Evolutionary conservation across 1,140 invertebrate species (phyloP).

Genomic region (Aphis craccivora): DNA sequence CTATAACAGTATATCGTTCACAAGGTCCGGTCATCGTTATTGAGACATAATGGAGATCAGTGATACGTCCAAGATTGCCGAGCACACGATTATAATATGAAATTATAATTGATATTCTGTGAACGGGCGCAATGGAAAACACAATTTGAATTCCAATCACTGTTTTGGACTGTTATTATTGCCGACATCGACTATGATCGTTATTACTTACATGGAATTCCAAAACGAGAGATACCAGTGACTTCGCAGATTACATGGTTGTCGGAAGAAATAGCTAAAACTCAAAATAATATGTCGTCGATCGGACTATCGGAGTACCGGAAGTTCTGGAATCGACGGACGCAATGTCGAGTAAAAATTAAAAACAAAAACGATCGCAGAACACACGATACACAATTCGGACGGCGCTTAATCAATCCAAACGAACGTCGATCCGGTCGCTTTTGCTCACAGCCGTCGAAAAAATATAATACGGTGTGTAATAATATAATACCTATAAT

Average conservation of each 20-base stretch:
- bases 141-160: neutral
- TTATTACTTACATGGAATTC: constrained; percentile 23
- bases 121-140: neutral
- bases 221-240: neutral
- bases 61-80: too few relatives aligned
- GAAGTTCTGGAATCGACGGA: neutral
- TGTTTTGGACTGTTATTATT: neutral
- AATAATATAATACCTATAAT: neutral
- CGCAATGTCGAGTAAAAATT: neutral
- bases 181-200: too few relatives aligned
- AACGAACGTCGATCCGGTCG: neutral
- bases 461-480: neutral
- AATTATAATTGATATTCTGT: neutral
- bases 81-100: neutral
- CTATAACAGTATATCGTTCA: neutral
- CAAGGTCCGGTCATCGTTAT: neutral
- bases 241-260: neutral
- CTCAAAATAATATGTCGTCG: neutral
- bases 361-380: neutral
- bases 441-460: neutral
- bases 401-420: neutral
- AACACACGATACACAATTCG: neutral
- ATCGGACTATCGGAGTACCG: neutral
- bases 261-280: neutral
- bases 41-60: neutral